Evolutionary conservation across 2,113 vertebrate species (phyloP).

Genomic region (Nesogale talazaci): DNA sequence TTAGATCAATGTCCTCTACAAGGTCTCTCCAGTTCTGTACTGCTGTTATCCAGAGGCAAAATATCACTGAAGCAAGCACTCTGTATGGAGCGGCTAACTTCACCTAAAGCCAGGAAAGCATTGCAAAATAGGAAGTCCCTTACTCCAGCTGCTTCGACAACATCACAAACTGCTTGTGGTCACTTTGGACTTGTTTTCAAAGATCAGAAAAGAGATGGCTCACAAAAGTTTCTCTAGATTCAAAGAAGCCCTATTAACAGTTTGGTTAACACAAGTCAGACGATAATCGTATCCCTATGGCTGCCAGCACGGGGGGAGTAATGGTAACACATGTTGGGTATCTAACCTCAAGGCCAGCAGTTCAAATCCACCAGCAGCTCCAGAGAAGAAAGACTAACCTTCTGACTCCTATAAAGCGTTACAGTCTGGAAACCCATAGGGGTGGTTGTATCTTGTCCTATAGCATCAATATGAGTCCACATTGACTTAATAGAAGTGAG

Average conservation of each 20-base stretch:
- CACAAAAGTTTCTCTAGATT: not conserved
- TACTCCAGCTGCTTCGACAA: not conserved
- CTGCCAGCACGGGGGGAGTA: too few relatives aligned
- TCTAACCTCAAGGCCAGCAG: too few relatives aligned
- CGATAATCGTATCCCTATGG: not conserved
- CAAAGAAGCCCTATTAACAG: not conserved
- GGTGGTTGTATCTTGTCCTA: too few relatives aligned
- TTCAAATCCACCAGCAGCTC: too few relatives aligned
- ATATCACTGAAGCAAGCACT: not conserved
- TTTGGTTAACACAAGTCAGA: not conserved
- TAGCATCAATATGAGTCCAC: too few relatives aligned
- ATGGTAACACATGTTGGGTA: too few relatives aligned
- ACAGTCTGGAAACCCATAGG: too few relatives aligned
- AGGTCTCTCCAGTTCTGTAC: not conserved
- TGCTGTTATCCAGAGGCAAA: not conserved
- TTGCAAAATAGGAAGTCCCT: not conserved
- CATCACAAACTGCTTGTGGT: not conserved
- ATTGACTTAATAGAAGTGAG: too few relatives aligned
- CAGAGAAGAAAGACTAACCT: too few relatives aligned
- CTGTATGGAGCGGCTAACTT: not conserved
- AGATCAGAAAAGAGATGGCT: not conserved
- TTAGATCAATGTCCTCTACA: not conserved
- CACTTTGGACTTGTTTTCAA: slow-evolving; percentile 16
- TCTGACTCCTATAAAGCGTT: too few relatives aligned
- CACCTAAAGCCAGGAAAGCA: not conserved